Base-by-base conservation (phyloP, 2,888 invertebrate species). In the Ryuthela nishihirai region DNA sequence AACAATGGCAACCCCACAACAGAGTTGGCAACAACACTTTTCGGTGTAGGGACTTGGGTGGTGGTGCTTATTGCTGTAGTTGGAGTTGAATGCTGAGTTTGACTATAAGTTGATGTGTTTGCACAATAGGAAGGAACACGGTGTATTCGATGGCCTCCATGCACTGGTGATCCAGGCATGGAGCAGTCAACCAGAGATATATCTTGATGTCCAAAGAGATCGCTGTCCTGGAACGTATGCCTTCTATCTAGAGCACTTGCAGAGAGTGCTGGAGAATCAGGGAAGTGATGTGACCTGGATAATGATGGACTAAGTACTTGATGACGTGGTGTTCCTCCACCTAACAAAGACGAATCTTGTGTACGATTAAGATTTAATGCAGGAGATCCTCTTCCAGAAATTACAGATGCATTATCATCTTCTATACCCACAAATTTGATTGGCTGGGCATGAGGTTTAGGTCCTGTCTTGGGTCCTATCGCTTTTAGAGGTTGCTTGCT, bases 401-500 rank as follows among this genome's bases (percentile, higher is more conserved):
- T 44, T 20, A 44, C 41, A 36, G 58, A 52, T 32, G 52, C 59
- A 20, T 50, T 42, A 17, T 61, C 52, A 38, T 61, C 61, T 20
- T 54, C 55, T 70, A 77, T 54, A 45, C 71, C 68, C 40, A 72
- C 69, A 64, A 74, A 74, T 65, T 74, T 74, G 49, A 74, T 70
- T 24, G 73, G 73, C 44, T 72, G 69, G 25, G 71, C 71, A 61
- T 69, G 69, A 41, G 71, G 67, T 62, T 71, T 70, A 38, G 64
- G 62, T 46, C 67, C 62, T 46, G 64, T 59, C 54, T 65, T 66
- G 20, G 67, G 65, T 17, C 65, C 67, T 32, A 64, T 60, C 10
- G 61, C 63, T 45, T 60, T 61, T 9, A 53, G 46, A 20, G 49
- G 44, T 54, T 59, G 54, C 9, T 24, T n/a, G 35, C 5, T 17